Evolutionary conservation across 2,113 vertebrate genomes (phyloP), one percentile per base, ranked within the genome.

Genomic region (Xyliphius kryptos): DNA sequence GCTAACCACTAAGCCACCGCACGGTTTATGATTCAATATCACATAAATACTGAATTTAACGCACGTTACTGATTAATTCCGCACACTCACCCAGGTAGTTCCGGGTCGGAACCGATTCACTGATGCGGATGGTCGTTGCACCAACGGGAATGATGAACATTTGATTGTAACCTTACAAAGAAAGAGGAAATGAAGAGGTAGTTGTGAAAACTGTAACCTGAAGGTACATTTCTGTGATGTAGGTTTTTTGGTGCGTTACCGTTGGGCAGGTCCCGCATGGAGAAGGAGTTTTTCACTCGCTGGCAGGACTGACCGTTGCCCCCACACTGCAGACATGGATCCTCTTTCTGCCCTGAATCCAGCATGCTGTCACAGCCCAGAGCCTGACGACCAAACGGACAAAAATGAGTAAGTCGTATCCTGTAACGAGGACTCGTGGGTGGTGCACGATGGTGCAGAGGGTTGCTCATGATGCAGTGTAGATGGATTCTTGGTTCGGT

Each of bases 321-420:
- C 73, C 94, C 96, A 54, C 96, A 99, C 76, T 84, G 88, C 71
- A 97, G 86, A 68, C 96, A 99, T 50, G 89, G 88, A 82, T 99
- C 96, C 63, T 97, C 94, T 74, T 89, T 81, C 82, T 91, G 89
- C 3, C 67, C 21, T 1, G 96, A 99, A 56, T 94, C 90, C 68
- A 99, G 73, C 65, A 85, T 70, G 68, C 90, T 88, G 84, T 98
- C 95, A 79, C 96, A 99, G 77, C 95, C 93, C 7, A 99, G 85
- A 0, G 77, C 80, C 95, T 98, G 60, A 5, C 9, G 14, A 9
- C 13, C n/a, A n/a, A n/a, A n/a, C n/a, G n/a, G n/a, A n/a, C n/a
- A n/a, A n/a, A 43, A 16, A 3, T 32, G 26, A 3, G 26, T 3
- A 32, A 6, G 26, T 32, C 26, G 7, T 32, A 32, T 32, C 2